Base-by-base conservation (phyloP, 2,888 invertebrate species). In the Mesochorus sp. region DNA sequence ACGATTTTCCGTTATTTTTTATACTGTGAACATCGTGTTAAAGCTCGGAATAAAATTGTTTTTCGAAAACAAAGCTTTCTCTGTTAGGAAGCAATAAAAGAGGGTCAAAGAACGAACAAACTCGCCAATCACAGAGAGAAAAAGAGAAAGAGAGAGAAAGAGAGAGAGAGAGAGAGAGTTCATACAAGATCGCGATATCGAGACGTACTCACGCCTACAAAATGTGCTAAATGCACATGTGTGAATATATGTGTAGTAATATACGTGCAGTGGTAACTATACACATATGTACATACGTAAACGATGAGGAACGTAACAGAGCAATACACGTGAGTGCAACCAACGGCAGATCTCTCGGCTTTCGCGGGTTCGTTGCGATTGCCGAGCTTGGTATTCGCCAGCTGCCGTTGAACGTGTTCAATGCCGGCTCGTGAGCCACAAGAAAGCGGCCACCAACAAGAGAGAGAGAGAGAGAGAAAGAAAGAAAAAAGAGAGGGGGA, bases 351-450 rank as follows among this genome's bases (percentile, higher is more conserved):
- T 75, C 55, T 73, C 72, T 61, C 42, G 57, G 72, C 62, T 73
- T 47, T 80, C 71, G 79, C 67, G 76, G 59, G 28, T 39, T 79
- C 72, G 76, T 71, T 64, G 78, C 71, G 80, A 79, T 75, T 76
- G 59, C 66, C 71, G 77, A 77, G 82, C 85, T 47, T 85, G 88
- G 89, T 86, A 89, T 89, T 89, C 87, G 89, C 89, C 90, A 90
- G 90, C 89, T 90, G 90, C 88, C 89, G 88, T 87, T 89, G 88
- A 88, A 88, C 88, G 89, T 88, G 88, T 89, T 90, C 89, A 87
- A 89, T 88, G 89, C 89, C 88, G 89, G 87, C 82, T 85, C 85
- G 84, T 84, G 80, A 85, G 87, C 68, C 53, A 42, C 88, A 87
- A 89, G 88, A 88, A 88, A 87, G 87, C 87, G 86, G 85, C 84